Base-by-base conservation (phyloP, 2,888 invertebrate genomes). In the Adelphocoris suturalis region DNA sequence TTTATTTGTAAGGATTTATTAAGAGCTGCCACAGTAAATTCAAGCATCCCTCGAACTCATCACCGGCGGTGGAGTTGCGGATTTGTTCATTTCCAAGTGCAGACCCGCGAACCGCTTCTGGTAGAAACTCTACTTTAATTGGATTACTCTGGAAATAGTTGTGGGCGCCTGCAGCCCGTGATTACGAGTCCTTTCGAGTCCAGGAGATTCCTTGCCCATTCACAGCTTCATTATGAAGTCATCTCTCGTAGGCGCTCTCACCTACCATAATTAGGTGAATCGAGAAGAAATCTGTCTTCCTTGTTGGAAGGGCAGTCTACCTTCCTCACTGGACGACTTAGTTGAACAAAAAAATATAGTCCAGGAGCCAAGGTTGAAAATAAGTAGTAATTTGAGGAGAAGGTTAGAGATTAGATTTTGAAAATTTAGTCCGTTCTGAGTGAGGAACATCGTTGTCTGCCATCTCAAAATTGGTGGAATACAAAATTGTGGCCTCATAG, bases 111-210 rank as follows among this genome's bases (percentile, higher is more conserved):
- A 57, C 4, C 14, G 16, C 19, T n/a, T 61, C 61, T 19, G n/a
- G 61, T n/a, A n/a, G 61, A 19, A 19, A 16, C 61, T 19, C 3
- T 61, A 13, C n/a, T 61, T 19, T 81, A 81, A 81, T 81, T 81
- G 81, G 81, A 81, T 81, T 81, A 81, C 81, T 81, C 47, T 19
- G 13, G 81, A 48, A 48, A 81, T 81, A 81, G 47, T 81, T 81
- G 81, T 47, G 47, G 61, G 3, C 5, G 61, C 61, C 19, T 61
- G 0, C 61, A 61, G 19, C n/a, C 61, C 61, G 5, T 61, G 61
- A 61, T 61, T 61, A 61, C 52, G 52, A 52, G 12, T 11, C 5
- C 52, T 52, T 7, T 52, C 11, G 14, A 52, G 12, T 14, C 16
- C 19, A 19, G 7, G 61, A n/a, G 61, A n/a, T 0, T 19, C 61